Base-by-base conservation (phyloP, 2,797 vertebrate species). In the Oophaga sylvatica region DNA sequence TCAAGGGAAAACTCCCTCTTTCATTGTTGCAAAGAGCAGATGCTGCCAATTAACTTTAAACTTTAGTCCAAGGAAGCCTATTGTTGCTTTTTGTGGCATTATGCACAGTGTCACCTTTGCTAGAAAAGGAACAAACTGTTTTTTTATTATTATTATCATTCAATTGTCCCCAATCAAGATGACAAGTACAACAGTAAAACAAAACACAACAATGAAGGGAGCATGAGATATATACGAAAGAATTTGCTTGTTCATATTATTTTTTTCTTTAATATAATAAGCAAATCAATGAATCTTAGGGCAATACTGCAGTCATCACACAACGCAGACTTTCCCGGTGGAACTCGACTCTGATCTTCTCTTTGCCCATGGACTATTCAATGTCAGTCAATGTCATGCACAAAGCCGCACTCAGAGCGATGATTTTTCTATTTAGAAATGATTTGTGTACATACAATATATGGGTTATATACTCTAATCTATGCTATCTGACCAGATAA, bases 1-100 rank as follows among this genome's bases (percentile, higher is more conserved):
- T 90, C 92, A 87, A 90, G 91, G 91, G 91, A 93, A 92, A 89
- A 90, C 87, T 91, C 91, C 91, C 90, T 90, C 90, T 90, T 91
- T 89, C 85, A 80, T 92, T 93, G 91, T 92, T 92, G 90, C 91
- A 93, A 93, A 91, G 91, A 92, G 93, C 92, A 93, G 94, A 93
- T 93, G 93, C 91, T 93, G 92, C 93, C 93, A 94, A 93, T 94
- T 94, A 93, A 92, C 91, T 93, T 93, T 92, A 93, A 91, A 90
- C 91, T n/a, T n/a, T 91, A 88, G 87, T 92, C 92, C 92, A 93
- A 93, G 92, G 92, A 93, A 93, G 90, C 92, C 91, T 93, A 93
- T 93, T 93, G 92, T 91, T 93, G 91, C 88, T 90, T 92, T 93
- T 91, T 92, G 91, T 89, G 89, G 91, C 90, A 93, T 93, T 93